These are phyloP conservation scores for Mesorhabditis spiculigera DNA, from an alignment of 2,888 invertebrate species.

Conservation along the genomic window DNA sequence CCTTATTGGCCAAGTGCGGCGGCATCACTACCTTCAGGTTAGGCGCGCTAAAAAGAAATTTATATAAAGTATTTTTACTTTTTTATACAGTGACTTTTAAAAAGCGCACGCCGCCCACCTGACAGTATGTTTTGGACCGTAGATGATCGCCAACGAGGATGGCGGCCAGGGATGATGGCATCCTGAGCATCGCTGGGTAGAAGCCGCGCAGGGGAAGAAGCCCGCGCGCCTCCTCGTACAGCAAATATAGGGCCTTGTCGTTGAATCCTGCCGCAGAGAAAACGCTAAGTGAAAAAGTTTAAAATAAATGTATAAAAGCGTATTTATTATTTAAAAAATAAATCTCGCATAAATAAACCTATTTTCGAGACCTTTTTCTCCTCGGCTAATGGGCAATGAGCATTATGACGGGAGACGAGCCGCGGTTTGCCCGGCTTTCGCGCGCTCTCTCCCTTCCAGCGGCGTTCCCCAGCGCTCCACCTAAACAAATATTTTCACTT, in stretches of 20 bases:
- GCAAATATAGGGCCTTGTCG: constrained; percentile 57
- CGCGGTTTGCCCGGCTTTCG: neutral
- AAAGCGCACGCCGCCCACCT: constrained; percentile 10
- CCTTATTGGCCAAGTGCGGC: neutral
- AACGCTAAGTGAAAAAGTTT: neutral
- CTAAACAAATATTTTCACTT: neutral
- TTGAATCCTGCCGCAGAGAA: constrained; percentile 27
- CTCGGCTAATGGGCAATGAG: neutral
- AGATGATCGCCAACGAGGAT: constrained; percentile 58
- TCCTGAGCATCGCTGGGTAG: constrained; percentile 61
- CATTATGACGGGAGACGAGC: neutral
- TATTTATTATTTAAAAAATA: too few relatives aligned
- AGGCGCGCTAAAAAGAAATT: neutral
- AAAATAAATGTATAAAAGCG: neutral
- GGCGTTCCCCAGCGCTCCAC: constrained; percentile 3
- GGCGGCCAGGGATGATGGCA: constrained; percentile 59
- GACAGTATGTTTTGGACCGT: constrained; percentile 19
- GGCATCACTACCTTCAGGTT: constrained; percentile 4
- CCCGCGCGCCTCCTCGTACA: constrained; percentile 61
- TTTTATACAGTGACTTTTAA: too few relatives aligned
- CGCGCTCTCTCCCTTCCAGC: neutral
- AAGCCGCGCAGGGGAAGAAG: constrained; percentile 61
- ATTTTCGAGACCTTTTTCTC: neutral
- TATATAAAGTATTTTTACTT: too few relatives aligned
- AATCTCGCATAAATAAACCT: neutral